Conservation (phyloP, 2,888 invertebrate genomes). For the Blera fallax region DNA sequence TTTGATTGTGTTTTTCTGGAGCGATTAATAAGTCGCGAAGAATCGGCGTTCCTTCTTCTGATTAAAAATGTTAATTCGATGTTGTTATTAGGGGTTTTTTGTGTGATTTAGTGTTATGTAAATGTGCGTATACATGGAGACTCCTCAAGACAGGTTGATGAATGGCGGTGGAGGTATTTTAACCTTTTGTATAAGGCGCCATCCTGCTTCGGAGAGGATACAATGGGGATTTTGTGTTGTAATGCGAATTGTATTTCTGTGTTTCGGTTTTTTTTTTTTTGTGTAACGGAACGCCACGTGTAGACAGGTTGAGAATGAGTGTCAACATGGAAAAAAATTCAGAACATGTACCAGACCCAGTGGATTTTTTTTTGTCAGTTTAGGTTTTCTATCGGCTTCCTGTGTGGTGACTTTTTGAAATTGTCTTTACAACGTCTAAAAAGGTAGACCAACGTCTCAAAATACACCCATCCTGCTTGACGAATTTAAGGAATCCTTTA, state of each 20-base stretch:
- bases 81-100: conserved; percentile 20
- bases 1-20: conserved; percentile 62
- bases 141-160: conserved; percentile 57
- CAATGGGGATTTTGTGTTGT: background rate
- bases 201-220: background rate
- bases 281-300: background rate
- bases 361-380: background rate
- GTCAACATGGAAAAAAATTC: background rate
- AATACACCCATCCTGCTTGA: too few relatives aligned
- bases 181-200: background rate
- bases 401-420: too few relatives aligned
- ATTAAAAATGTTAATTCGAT: conserved; percentile 70
- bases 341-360: background rate
- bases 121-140: conserved; percentile 40
- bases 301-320: background rate
- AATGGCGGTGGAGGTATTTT: conserved; percentile 27
- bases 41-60: conserved; percentile 39
- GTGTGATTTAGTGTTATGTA: conserved; percentile 70
- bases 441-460: too few relatives aligned
- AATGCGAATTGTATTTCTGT: conserved; percentile 1
- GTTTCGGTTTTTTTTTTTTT: too few relatives aligned
- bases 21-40: conserved; percentile 57
- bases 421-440: too few relatives aligned
- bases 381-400: too few relatives aligned
- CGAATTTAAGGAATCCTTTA: too few relatives aligned